Base-by-base conservation (phyloP, 2,797 vertebrate species). In the Urophycis tenuis region DNA sequence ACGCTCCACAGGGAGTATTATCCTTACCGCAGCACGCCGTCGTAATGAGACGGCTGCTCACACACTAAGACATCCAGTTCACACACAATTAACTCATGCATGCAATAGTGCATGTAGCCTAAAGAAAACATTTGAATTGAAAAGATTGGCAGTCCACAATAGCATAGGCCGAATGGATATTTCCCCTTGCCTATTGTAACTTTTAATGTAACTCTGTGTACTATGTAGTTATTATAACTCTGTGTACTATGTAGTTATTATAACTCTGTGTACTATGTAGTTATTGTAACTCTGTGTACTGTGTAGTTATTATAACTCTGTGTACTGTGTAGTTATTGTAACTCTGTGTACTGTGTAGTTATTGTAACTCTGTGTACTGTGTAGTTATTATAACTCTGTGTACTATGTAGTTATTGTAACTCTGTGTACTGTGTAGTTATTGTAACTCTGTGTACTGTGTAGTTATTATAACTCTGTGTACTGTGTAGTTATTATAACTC, bases 81-180 rank as follows among this genome's bases (percentile, higher is more conserved):
- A 33, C 69, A 33, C 15, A 6, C 10, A 39, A 75, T 33, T 39
- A 1, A 7, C 39, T 49, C 75, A 69, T 80, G 33, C 77, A 78
- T 70, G 9, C 39, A 45, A 17, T 39, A 71, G n/a, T 71, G 69
- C 72, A 29, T 36, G 17, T 81, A 73, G 80, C 69, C 81, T 85
- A 41, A 75, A 79, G 33, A 31, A 33, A 75, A 77, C 71, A 74
- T 12, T 25, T 35, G 30, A 49, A 15, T 25, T 60, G 22, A 60
- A n/a, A n/a, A n/a, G 19, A 60, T 49, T 49, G 45, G 45, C 41
- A 7, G 22, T 53, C 49, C n/a, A 25, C 22, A 64, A 64, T 64
- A 25, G 60, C 25, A 64, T 60, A 60, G 25, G 53, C 53, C 8
- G 6, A 60, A 64, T 64, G 25, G 17, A 22, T 29, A 11, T 64